Percentiles rank a stretch among this genome's conserved stretches.
Evolutionary conservation across 2,888 invertebrate species (phyloP).

Genomic region (Apodemia zela): DNA sequence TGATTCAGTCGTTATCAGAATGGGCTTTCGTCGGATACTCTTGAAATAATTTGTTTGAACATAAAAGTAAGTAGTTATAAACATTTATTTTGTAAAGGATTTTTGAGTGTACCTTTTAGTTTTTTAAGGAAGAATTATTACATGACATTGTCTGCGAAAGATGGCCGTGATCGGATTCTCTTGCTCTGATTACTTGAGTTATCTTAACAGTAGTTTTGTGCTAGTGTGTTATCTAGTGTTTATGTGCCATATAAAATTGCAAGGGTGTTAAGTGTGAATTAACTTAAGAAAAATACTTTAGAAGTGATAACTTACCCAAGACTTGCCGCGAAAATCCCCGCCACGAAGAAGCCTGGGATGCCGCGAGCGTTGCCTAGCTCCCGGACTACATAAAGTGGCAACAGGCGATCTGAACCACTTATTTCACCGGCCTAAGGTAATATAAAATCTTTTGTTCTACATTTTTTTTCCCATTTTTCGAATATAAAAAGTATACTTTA

Average conservation of each 20-base stretch:
- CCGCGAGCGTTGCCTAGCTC: slow-evolving; percentile 88
- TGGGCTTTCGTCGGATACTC: background rate
- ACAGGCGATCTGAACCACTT: slow-evolving; percentile 87
- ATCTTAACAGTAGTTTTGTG: too few relatives aligned
- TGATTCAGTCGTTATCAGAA: slow-evolving; percentile 41
- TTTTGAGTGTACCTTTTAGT: background rate
- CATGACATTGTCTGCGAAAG: background rate
- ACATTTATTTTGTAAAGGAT: background rate
- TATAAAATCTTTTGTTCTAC: background rate
- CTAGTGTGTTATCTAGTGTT: too few relatives aligned
- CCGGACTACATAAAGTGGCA: slow-evolving; percentile 94
- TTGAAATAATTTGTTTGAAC: background rate
- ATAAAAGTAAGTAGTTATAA: background rate
- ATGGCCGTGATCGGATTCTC: background rate
- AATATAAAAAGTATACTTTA: background rate
- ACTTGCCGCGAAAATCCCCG: slow-evolving; percentile 97
- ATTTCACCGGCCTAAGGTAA: slow-evolving; percentile 80
- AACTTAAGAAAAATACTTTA: too few relatives aligned
- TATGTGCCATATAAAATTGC: too few relatives aligned
- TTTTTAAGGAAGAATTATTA: background rate
- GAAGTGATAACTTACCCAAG: slow-evolving; percentile 87
- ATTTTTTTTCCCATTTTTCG: too few relatives aligned
- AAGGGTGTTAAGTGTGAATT: too few relatives aligned
- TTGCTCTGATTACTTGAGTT: background rate
- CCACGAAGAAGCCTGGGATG: slow-evolving; percentile 95